Conservation (phyloP, 2,113 vertebrate species). For the Prolemur simus region DNA sequence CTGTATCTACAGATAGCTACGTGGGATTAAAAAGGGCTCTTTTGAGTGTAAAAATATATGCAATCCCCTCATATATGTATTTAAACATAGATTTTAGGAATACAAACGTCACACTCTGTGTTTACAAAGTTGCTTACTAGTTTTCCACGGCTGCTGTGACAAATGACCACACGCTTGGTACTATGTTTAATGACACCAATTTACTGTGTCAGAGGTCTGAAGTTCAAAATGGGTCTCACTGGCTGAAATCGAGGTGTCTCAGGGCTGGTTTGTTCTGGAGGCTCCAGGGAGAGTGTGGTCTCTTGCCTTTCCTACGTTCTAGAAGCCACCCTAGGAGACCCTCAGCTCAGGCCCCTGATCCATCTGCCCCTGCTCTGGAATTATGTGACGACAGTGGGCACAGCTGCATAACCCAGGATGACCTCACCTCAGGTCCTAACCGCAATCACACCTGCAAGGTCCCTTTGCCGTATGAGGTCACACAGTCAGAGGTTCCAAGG, state of each 20-base stretch:
- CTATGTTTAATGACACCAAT: not conserved
- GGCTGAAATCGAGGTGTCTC: not conserved
- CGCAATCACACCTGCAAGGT: too few relatives aligned
- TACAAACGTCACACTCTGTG: not conserved
- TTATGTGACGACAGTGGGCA: too few relatives aligned
- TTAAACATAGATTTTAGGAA: not conserved
- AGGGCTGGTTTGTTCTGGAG: not conserved
- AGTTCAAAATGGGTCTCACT: too few relatives aligned
- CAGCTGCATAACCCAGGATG: not conserved
- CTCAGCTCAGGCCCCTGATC: not conserved
- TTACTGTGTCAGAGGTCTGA: not conserved
- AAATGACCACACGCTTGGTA: not conserved
- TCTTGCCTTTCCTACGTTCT: not conserved
- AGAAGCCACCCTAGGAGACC: accelerated
- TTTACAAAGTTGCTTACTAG: not conserved
- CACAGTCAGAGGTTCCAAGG: not conserved
- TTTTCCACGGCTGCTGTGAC: not conserved
- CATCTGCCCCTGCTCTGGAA: not conserved
- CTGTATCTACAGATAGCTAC: not conserved
- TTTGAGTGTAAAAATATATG: constrained; percentile 57
- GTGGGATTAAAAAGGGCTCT: constrained; percentile 36
- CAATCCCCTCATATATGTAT: not conserved
- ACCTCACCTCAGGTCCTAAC: not conserved
- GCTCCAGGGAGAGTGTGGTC: not conserved
- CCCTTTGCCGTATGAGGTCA: not conserved